Evolutionary conservation across 2,888 invertebrate genomes (phyloP), one percentile per base, ranked within the genome.

Genomic region (Limnephilus auricula): DNA sequence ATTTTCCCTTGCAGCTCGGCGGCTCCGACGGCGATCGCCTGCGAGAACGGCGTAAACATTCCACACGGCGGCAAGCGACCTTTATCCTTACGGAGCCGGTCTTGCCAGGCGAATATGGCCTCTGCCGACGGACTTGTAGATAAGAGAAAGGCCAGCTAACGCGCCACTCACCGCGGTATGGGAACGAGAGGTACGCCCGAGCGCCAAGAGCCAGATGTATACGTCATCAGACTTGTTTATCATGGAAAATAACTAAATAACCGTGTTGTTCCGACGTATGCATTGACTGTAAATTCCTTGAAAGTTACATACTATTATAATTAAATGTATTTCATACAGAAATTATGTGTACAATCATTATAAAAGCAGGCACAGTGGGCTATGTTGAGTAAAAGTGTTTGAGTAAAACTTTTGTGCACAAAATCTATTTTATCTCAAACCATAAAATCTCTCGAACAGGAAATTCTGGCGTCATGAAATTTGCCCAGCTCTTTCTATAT

Each of bases 61-160:
- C 88, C 83, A 88, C 50, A 31, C 15, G 31, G 40, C 82, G 92
- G 90, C 91, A 82, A 92, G 91, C 91, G 92, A 92, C 92, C 92
- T 92, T 92, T 92, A 89, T 91, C 91, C 89, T 89, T 91, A 91
- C 89, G 45, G 89, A 86, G 80, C 79, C 80, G 32, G 34, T 84
- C 86, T 85, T 91, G 92, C 84, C 91, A 89, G 86, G 92, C 92
- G 91, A 92, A 89, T 89, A 18, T 89, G 32, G 82, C 45, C 92
- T 80, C 65, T 93, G 45, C 88, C 32, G 37, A 90, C 86, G 90
- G 65, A 90, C 89, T 92, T 83, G 91, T 91, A 90, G 93, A 93
- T 93, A 93, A 93, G 93, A 93, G 93, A 93, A 93, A 93, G 93
- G 93, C 93, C 92, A 89, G 90, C 89, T 85, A 88, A 78, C 92